Evolutionary conservation across 2,888 invertebrate species (phyloP).

Genomic region (Drosophila greeni): DNA sequence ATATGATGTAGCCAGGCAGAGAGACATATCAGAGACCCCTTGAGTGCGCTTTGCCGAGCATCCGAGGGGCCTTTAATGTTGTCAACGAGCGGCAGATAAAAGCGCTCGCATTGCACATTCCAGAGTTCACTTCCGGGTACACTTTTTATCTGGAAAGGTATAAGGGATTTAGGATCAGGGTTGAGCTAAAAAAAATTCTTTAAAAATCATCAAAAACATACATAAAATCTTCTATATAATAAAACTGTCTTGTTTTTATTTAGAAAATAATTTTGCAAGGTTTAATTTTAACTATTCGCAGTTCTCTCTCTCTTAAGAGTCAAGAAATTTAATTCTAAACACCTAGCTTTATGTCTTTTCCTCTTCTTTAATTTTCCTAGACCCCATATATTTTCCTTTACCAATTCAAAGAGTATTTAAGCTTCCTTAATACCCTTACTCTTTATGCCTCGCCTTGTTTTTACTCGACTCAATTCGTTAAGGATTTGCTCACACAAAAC

Average conservation of each 20-base stretch:
- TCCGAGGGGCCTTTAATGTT: constrained; percentile 53
- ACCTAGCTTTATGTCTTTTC: too few relatives aligned
- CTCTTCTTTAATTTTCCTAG: background rate
- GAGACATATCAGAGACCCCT: constrained; percentile 48
- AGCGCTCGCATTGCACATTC: constrained; percentile 66
- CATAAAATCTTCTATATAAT: background rate
- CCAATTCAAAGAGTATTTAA: background rate
- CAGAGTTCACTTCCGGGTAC: constrained; percentile 53
- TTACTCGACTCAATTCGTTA: constrained; percentile 45
- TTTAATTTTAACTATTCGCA: background rate
- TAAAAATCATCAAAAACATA: background rate
- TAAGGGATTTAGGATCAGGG: background rate
- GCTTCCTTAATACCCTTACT: background rate
- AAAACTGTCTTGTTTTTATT: background rate
- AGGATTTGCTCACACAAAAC: constrained; percentile 29
- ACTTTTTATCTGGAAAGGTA: background rate
- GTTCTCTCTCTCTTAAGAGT: too few relatives aligned
- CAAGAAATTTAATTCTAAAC: background rate
- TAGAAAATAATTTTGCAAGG: background rate
- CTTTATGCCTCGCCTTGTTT: constrained; percentile 19
- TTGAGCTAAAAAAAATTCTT: background rate
- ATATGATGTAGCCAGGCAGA: constrained; percentile 8
- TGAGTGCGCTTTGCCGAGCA: constrained; percentile 53
- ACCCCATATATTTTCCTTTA: background rate
- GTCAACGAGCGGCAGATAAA: constrained; percentile 61